Percentiles rank a stretch among this genome's conserved stretches.
Conservation (phyloP, 1,140 invertebrate genomes). For the Lasaia peninsularis region DNA sequence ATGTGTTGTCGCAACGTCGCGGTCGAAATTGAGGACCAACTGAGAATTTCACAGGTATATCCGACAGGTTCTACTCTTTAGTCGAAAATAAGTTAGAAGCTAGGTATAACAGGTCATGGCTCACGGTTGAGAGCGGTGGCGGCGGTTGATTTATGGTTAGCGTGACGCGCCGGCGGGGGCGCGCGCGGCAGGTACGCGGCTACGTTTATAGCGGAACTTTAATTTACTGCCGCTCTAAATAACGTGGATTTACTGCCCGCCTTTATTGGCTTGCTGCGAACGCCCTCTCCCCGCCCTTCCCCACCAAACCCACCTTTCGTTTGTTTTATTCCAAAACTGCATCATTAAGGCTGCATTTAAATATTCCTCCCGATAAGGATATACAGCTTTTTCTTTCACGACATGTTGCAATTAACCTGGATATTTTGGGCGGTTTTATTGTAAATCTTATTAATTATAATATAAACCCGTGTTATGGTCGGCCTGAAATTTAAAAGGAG, state of each 20-base stretch:
- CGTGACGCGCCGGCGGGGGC: constrained; percentile 38
- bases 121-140: constrained; percentile 15
- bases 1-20: too few relatives aligned
- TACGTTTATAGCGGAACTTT: constrained; percentile 72
- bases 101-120: not conserved
- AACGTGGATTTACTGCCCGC: constrained; percentile 71
- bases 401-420: constrained; percentile 11
- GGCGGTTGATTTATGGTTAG: constrained; percentile 57
- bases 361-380: constrained; percentile 1
- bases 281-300: constrained; percentile 48
- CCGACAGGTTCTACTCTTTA: too few relatives aligned
- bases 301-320: constrained; percentile 36
- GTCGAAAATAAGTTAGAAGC: too few relatives aligned
- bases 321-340: constrained; percentile 39
- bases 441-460: constrained; percentile 5
- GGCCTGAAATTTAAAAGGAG: not conserved
- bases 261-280: constrained; percentile 68
- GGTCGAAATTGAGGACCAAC: too few relatives aligned
- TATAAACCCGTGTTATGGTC: not conserved
- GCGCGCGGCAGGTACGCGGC: constrained; percentile 46
- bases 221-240: constrained; percentile 74
- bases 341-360: constrained; percentile 34
- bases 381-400: constrained; percentile 8
- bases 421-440: constrained; percentile 6
- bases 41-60: too few relatives aligned